phyloP scores from a whole-genome alignment of 2,113 vertebrate genomes.

The Atlantisia rogersi region DNA sequence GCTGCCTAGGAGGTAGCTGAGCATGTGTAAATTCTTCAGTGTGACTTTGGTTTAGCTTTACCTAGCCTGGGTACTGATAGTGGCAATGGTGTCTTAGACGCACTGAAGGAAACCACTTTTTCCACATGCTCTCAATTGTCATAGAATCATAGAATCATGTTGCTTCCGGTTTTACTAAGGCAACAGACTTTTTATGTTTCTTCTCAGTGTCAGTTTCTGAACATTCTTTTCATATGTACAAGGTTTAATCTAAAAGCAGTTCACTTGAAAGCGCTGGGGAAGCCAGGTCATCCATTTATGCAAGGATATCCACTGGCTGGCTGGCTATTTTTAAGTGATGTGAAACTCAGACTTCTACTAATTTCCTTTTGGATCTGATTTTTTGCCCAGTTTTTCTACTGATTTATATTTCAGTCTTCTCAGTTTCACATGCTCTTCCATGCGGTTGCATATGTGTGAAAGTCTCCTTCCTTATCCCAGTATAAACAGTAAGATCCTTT shows the following conservation, averaged over 20 bases:
- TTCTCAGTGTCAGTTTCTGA: not conserved
- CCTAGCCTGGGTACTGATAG: not conserved
- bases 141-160: not conserved
- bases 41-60: not conserved
- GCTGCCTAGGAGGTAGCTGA: not conserved
- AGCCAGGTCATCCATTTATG: not conserved
- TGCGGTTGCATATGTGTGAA: not conserved
- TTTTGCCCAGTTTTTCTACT: not conserved
- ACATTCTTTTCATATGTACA: not conserved
- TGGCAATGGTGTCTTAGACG: not conserved
- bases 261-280: not conserved
- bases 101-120: not conserved
- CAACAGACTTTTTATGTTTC: not conserved
- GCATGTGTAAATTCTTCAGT: not conserved
- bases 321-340: fast-evolving
- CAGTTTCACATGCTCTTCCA: not conserved
- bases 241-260: not conserved
- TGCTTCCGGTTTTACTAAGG: not conserved
- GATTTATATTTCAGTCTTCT: not conserved
- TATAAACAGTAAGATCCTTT: not conserved
- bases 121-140: not conserved
- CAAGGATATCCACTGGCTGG: not conserved
- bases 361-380: not conserved
- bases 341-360: not conserved
- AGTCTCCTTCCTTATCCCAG: not conserved